phyloP scores from a whole-genome alignment of 2,113 vertebrate genomes.

The western clawed frog (Xenopus tropicalis) region DNA sequence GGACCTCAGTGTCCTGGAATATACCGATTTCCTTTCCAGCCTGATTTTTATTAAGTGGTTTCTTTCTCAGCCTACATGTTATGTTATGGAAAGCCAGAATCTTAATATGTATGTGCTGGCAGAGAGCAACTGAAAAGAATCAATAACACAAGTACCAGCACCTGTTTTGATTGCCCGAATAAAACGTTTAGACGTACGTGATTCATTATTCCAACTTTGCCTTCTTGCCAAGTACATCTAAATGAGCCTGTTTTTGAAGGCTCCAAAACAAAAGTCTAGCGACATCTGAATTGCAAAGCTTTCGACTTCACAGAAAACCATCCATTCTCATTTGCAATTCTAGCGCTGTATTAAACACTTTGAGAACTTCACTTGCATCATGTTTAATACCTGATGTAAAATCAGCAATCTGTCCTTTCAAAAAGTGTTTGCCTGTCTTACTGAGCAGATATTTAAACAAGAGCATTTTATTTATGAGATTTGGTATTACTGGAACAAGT shows the following conservation, averaged over 20 bases:
- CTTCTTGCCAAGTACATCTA: conserved; percentile 32
- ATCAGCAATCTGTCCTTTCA: background rate
- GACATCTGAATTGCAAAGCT: conserved; percentile 26
- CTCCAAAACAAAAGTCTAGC: conserved; percentile 10
- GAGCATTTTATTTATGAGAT: background rate
- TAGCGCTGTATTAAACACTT: conserved; percentile 30
- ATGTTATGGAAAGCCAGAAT: too few relatives aligned
- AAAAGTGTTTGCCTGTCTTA: background rate
- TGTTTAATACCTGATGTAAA: conserved; percentile 25
- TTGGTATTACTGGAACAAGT: too few relatives aligned
- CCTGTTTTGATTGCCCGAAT: background rate
- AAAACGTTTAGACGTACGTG: background rate
- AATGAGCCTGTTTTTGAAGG: conserved; percentile 17
- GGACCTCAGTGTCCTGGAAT: too few relatives aligned
- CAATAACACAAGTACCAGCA: background rate
- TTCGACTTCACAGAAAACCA: conserved; percentile 20
- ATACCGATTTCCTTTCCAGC: too few relatives aligned
- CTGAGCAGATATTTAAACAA: background rate
- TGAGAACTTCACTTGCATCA: conserved; percentile 6
- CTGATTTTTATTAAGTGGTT: too few relatives aligned
- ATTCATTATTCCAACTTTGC: conserved; percentile 22
- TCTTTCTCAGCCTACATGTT: too few relatives aligned
- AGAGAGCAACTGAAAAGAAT: too few relatives aligned
- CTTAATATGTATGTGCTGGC: too few relatives aligned
- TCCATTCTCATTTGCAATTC: conserved; percentile 33